Evolutionary conservation across 2,888 invertebrate genomes (phyloP).

Genomic region (Poecilobothrus nobilitatus): DNA sequence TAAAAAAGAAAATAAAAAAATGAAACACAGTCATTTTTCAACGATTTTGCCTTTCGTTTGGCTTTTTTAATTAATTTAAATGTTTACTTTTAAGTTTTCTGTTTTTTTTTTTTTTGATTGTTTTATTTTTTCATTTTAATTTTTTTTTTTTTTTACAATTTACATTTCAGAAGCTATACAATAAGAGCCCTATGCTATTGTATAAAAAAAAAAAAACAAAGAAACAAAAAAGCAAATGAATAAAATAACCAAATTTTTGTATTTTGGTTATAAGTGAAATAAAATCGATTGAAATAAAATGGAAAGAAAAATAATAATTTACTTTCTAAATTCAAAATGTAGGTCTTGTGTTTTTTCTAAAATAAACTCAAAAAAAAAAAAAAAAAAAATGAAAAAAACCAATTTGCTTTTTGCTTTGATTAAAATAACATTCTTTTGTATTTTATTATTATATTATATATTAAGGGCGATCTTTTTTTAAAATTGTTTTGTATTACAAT

Average conservation of each 20-base stretch:
- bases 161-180: neutral
- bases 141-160: neutral
- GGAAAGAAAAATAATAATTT: neutral
- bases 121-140: neutral
- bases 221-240: neutral
- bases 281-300: neutral
- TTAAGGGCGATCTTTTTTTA: too few relatives aligned
- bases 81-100: neutral
- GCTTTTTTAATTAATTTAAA: constrained; percentile 6
- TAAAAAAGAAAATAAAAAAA: neutral
- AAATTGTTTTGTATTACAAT: too few relatives aligned
- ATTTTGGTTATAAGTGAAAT: neutral
- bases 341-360: neutral
- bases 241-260: neutral
- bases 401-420: constrained; percentile 1
- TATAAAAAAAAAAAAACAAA: neutral
- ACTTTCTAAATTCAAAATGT: constrained; percentile 1
- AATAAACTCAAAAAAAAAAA: neutral
- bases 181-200: neutral
- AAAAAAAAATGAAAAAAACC: neutral
- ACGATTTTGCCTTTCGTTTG: constrained; percentile 1
- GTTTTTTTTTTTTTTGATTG: too few relatives aligned
- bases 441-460: too few relatives aligned
- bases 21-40: neutral
- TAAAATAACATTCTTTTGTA: neutral